A percentile compares a stretch with the other conserved stretches of the same genome.
Conservation (phyloP, 2,113 vertebrate species). For the human region GRCh38 chr2:136134001-136134500, state of each 20-base stretch:
- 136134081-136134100: not conserved
- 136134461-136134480: constrained; percentile 54
- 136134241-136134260: not conserved
- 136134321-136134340: not conserved
- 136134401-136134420: not conserved
- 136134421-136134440: constrained; percentile 50
- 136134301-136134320: constrained; percentile 12
- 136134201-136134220: constrained; percentile 44
- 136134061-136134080: not conserved
- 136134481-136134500: constrained; percentile 50
- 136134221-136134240: constrained; percentile 42
- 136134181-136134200: constrained; percentile 54
- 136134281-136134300: not conserved
- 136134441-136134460: constrained; percentile 71
- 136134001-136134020: not conserved
- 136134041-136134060: not conserved
- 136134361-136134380: constrained; percentile 34
- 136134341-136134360: constrained; percentile 50
- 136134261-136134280: constrained; percentile 12
- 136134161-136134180: constrained; percentile 53
- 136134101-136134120: not conserved
- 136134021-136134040: not conserved
- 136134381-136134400: constrained; percentile 46
- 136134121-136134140: constrained; percentile 21
- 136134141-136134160: constrained; percentile 61